These are phyloP conservation scores for Lepidocyrtoides sp. DNA, from an alignment of 2,888 invertebrate species.

Conservation along the genomic window DNA sequence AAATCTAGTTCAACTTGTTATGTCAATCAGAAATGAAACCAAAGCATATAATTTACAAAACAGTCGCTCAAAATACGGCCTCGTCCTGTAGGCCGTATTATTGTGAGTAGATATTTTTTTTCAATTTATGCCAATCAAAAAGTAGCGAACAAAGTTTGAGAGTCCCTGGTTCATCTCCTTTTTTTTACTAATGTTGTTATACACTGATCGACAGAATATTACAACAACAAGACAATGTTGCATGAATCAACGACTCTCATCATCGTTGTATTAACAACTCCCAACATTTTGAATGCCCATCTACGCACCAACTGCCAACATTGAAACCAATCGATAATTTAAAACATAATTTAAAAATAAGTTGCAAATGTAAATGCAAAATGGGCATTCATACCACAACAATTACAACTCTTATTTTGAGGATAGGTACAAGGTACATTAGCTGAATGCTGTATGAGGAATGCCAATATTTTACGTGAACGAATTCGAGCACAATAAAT, in stretches of 20 bases:
- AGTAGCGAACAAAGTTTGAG: slow-evolving; percentile 19
- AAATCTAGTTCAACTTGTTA: slow-evolving; percentile 52
- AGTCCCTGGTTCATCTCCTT: slow-evolving; percentile 30
- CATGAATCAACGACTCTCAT: slow-evolving; percentile 1
- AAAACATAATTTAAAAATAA: slow-evolving; percentile 55
- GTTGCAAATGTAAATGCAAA: background rate
- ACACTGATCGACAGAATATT: slow-evolving; percentile 17
- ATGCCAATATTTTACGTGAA: slow-evolving; percentile 81
- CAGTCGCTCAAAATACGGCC: background rate
- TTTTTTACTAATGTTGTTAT: background rate
- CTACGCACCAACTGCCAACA: slow-evolving; percentile 6
- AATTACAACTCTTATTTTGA: slow-evolving; percentile 9
- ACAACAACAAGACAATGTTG: background rate
- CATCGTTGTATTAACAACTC: background rate
- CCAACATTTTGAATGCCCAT: slow-evolving; percentile 36
- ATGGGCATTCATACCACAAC: slow-evolving; percentile 50
- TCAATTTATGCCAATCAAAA: slow-evolving; percentile 59
- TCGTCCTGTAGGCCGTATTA: slow-evolving; percentile 22
- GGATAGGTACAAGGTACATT: background rate
- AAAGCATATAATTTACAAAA: slow-evolving; percentile 39
- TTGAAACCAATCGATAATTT: slow-evolving; percentile 49
- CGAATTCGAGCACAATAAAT: slow-evolving; percentile 72
- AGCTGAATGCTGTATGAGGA: background rate
- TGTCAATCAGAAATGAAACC: slow-evolving; percentile 57
- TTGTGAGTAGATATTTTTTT: background rate